These are phyloP conservation scores for Elaphurus davidianus DNA, from an alignment of 2,113 vertebrate genomes.

Conservation along the genomic window DNA sequence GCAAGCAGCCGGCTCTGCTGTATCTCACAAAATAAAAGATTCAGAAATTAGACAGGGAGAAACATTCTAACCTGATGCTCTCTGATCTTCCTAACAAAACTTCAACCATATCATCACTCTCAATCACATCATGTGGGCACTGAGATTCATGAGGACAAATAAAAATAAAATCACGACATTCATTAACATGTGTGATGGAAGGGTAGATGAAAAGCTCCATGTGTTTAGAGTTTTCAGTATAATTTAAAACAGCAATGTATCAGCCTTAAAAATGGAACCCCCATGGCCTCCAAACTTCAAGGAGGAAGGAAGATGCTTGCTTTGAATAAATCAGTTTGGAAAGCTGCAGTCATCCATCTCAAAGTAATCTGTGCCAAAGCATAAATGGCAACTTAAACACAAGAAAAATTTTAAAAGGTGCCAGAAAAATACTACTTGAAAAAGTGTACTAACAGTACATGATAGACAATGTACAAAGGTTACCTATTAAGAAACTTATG, in stretches of 20 bases:
- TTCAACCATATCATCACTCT: constrained; percentile 12
- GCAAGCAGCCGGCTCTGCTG: constrained; percentile 44
- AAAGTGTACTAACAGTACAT: not conserved
- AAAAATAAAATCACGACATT: not conserved
- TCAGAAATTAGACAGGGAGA: constrained; percentile 68
- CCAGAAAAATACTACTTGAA: not conserved
- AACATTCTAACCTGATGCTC: constrained; percentile 47
- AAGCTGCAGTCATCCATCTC: constrained; percentile 20
- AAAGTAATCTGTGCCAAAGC: constrained; percentile 31
- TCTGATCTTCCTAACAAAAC: constrained; percentile 57
- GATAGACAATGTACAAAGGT: not conserved
- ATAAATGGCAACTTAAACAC: not conserved
- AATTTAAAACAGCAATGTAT: constrained; percentile 54
- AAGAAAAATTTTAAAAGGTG: not conserved
- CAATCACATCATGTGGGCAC: not conserved
- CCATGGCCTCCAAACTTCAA: not conserved
- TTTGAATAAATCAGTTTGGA: constrained; percentile 7
- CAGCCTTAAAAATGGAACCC: not conserved
- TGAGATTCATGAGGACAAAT: not conserved
- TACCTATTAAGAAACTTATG: not conserved
- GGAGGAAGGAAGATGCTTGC: not conserved
- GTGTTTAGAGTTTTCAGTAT: constrained; percentile 1
- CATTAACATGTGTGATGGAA: not conserved
- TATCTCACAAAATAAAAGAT: constrained; percentile 69
- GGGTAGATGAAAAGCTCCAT: not conserved